phyloP scores from a whole-genome alignment of 2,888 invertebrate genomes.

The Strigamia maritima region DNA sequence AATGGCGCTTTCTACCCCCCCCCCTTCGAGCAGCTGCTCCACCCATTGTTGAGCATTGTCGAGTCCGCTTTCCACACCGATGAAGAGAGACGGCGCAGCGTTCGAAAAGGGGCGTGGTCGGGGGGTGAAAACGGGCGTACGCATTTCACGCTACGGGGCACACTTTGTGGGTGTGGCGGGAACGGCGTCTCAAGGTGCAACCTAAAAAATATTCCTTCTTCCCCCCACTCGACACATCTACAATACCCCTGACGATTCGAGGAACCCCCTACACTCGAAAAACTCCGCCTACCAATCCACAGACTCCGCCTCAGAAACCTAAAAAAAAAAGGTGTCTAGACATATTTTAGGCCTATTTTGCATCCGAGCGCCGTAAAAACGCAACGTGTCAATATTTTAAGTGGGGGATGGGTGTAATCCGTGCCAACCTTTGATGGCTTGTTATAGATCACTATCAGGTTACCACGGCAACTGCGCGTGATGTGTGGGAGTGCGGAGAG shows the following conservation, averaged over 20 bases:
- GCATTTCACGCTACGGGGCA: constrained; percentile 32
- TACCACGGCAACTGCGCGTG: neutral
- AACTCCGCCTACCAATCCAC: constrained; percentile 8
- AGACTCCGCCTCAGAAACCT: neutral
- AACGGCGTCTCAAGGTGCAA: constrained; percentile 24
- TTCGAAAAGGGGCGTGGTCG: neutral
- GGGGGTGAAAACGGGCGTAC: constrained; percentile 22
- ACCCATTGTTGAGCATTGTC: constrained; percentile 23
- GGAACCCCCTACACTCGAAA: neutral
- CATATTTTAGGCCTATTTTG: neutral
- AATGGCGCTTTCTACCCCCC: neutral
- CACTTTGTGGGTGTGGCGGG: constrained; percentile 34
- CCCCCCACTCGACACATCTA: neutral
- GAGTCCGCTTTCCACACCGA: constrained; percentile 17
- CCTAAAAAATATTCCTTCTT: neutral
- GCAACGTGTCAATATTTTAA: constrained; percentile 1
- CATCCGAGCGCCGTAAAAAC: neutral
- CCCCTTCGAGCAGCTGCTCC: neutral
- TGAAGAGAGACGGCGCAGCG: constrained; percentile 6
- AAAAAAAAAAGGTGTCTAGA: constrained; percentile 20
- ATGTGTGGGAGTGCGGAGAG: constrained; percentile 7
- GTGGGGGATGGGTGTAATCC: neutral
- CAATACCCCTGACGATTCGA: neutral
- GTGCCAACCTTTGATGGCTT: constrained; percentile 23
- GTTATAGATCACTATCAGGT: constrained; percentile 18